Evolutionary conservation across 2,113 vertebrate species (phyloP).

Genomic region (Rhegmatorhina hoffmannsi): DNA sequence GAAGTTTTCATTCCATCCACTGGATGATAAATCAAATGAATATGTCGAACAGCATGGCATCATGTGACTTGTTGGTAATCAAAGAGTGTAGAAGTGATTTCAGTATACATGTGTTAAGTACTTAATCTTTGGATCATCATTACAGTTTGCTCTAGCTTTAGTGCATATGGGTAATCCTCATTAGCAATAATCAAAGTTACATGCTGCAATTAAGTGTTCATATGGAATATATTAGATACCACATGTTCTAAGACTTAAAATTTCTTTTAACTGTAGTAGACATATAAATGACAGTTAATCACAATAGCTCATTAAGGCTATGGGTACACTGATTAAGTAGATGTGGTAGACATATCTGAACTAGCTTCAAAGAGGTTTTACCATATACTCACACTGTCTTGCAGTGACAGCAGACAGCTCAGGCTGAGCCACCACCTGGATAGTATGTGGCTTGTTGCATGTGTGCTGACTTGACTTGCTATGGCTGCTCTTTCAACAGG

Average conservation of each 20-base stretch:
- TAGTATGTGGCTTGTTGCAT: not conserved
- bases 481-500: not conserved
- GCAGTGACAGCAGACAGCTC: not conserved
- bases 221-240: slow-evolving; percentile 62
- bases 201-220: slow-evolving; percentile 53
- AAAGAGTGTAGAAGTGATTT: slow-evolving; percentile 20
- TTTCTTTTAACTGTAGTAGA: slow-evolving; percentile 52
- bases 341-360: slow-evolving; percentile 10
- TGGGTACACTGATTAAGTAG: not conserved
- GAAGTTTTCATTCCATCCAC: not conserved
- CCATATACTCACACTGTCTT: not conserved
- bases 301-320: slow-evolving; percentile 11
- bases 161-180: slow-evolving; percentile 54
- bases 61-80: not conserved
- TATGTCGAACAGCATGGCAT: not conserved
- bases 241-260: slow-evolving; percentile 51
- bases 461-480: not conserved
- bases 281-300: slow-evolving; percentile 49
- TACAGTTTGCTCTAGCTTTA: not conserved
- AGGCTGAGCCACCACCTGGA: slow-evolving; percentile 6
- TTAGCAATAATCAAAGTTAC: slow-evolving; percentile 63
- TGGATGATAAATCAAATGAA: not conserved
- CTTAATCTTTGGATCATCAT: slow-evolving; percentile 41
- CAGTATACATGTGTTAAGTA: slow-evolving; percentile 30
- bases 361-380: slow-evolving; percentile 27